Conservation (phyloP, 2,113 vertebrate genomes). For the Cyrtonyx montezumae region DNA sequence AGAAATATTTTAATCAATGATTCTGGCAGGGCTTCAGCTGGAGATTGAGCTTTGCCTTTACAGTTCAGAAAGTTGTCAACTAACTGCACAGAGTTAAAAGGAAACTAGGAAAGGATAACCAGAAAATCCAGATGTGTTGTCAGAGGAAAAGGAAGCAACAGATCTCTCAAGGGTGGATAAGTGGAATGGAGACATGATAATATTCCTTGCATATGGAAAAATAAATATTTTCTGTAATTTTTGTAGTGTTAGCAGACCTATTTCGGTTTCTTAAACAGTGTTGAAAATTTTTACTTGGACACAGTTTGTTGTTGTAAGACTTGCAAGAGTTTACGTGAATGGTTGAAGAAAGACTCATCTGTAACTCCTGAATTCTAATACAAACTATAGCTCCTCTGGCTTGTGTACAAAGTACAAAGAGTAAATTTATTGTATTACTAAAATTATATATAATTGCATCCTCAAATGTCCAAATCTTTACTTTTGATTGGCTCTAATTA, state of each 20-base stretch:
- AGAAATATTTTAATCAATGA: background rate
- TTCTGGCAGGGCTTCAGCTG: background rate
- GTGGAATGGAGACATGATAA: background rate
- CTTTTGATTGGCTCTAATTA: background rate
- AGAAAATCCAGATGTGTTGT: background rate
- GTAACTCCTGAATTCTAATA: background rate
- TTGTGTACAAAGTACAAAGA: fast-evolving
- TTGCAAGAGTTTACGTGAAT: background rate
- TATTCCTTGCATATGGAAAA: background rate
- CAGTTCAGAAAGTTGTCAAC: background rate
- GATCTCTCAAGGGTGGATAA: background rate
- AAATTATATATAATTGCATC: background rate
- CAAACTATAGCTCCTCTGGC: background rate
- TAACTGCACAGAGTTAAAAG: background rate
- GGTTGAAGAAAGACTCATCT: background rate
- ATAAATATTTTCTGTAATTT: background rate
- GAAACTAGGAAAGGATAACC: background rate
- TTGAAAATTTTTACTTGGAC: background rate
- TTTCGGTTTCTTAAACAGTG: background rate
- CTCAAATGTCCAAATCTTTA: background rate
- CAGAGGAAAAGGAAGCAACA: background rate
- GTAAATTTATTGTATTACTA: background rate
- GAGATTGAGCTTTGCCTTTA: background rate
- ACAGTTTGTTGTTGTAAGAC: background rate
- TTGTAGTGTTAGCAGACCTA: background rate